Evolutionary conservation across 2,113 vertebrate genomes (phyloP).

Genomic region (Alces alces): DNA sequence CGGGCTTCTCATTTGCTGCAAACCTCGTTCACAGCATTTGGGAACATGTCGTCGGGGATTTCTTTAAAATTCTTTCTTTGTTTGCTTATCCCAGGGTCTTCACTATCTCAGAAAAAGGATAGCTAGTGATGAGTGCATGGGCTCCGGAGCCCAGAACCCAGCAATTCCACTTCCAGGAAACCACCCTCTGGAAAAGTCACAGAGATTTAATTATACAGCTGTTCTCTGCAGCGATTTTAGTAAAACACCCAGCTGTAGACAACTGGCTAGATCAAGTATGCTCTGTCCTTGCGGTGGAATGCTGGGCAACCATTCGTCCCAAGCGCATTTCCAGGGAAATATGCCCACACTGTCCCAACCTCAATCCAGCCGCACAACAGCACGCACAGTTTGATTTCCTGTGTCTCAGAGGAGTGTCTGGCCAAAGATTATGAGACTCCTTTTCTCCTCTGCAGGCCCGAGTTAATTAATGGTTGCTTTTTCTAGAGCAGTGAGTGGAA

Average conservation of each 20-base stretch:
- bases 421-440: neutral
- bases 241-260: neutral
- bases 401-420: neutral
- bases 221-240: neutral
- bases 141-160: neutral
- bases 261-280: fast-evolving
- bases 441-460: neutral
- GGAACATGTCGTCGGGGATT: neutral
- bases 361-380: neutral
- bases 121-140: neutral
- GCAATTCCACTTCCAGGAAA: neutral
- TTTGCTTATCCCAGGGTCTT: neutral
- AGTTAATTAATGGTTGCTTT: neutral
- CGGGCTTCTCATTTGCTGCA: neutral
- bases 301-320: fast-evolving
- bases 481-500: neutral
- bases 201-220: neutral
- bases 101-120: neutral
- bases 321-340: fast-evolving
- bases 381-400: neutral
- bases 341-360: fast-evolving
- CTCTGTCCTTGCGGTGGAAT: fast-evolving
- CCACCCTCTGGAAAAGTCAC: neutral
- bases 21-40: neutral
- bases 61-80: neutral